Conservation (phyloP, 2,797 vertebrate species). For the Emydoidea blandingii region DNA sequence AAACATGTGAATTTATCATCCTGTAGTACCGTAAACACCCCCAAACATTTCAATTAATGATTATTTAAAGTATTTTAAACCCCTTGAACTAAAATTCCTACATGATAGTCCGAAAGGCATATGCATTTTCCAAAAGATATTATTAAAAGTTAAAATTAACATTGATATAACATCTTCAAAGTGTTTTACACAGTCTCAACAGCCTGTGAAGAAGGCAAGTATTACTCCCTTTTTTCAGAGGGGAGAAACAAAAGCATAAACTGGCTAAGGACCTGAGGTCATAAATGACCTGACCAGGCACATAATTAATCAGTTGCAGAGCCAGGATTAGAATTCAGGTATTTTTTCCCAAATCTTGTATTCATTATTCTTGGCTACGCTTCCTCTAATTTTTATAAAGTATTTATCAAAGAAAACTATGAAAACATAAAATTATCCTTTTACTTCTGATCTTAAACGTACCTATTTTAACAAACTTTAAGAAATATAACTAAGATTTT, state of each 20-base stretch:
- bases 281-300: neutral
- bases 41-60: neutral
- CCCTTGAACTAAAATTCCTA: neutral
- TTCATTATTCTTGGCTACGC: neutral
- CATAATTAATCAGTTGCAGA: neutral
- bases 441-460: neutral
- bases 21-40: neutral
- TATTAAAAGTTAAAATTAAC: neutral
- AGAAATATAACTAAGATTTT: neutral
- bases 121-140: neutral
- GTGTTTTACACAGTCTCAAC: neutral
- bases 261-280: neutral
- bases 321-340: neutral
- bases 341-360: neutral
- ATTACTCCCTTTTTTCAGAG: neutral
- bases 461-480: neutral
- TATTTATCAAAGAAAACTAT: accelerated
- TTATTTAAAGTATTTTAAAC: neutral
- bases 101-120: neutral
- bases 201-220: neutral
- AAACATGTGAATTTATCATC: conserved; percentile 9
- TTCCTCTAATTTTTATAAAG: neutral
- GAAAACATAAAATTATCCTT: neutral
- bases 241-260: neutral
- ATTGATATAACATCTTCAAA: neutral